Conservation (phyloP, 1,140 invertebrate species). For the Leptestheria dahalacensis region DNA sequence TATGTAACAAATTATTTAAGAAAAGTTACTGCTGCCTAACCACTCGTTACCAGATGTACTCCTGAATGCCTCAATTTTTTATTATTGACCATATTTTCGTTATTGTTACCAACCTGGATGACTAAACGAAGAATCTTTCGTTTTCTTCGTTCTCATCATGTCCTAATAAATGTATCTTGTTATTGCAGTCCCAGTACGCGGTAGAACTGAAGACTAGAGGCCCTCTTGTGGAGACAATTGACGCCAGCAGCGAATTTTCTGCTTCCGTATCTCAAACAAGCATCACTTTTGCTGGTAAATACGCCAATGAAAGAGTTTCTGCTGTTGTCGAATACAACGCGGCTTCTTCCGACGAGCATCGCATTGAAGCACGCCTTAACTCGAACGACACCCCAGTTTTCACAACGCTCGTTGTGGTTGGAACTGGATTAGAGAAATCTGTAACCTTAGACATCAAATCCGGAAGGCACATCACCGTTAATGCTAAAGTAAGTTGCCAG, state of each 20-base stretch:
- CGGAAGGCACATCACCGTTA: conserved; percentile 3
- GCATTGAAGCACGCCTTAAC: neutral
- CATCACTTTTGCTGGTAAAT: neutral
- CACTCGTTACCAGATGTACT: too few relatives aligned
- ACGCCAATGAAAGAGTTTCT: neutral
- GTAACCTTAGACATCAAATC: conserved; percentile 7
- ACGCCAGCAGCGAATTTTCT: neutral
- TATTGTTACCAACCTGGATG: too few relatives aligned
- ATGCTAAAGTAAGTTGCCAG: conserved; percentile 11
- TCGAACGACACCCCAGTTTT: neutral
- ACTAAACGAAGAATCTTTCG: too few relatives aligned
- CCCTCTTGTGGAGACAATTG: neutral
- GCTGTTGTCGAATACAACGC: conserved; percentile 4
- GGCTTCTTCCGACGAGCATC: neutral
- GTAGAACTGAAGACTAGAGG: conserved; percentile 1
- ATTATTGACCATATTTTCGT: too few relatives aligned
- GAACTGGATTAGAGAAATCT: neutral
- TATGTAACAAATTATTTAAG: too few relatives aligned
- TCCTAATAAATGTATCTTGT: too few relatives aligned
- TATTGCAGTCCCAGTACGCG: neutral
- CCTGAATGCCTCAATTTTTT: too few relatives aligned
- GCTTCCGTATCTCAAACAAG: conserved; percentile 1
- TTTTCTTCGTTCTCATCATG: too few relatives aligned
- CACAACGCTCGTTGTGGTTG: neutral
- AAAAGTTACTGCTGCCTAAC: too few relatives aligned